Conservation (phyloP, 1,140 invertebrate genomes). For the Tetramorium simillimum region DNA sequence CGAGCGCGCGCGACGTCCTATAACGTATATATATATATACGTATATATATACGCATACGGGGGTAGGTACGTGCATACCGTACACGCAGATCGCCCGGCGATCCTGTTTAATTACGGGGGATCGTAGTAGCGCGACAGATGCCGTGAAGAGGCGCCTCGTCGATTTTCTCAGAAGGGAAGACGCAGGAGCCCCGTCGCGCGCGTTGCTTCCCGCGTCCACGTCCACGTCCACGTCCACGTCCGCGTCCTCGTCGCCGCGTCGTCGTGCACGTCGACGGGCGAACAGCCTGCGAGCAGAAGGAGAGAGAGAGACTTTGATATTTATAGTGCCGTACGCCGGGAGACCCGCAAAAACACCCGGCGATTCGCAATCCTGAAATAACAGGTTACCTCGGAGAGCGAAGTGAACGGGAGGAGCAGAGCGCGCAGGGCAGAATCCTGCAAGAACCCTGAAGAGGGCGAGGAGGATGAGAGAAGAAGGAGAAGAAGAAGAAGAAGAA, state of each 20-base stretch:
- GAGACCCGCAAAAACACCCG: slow-evolving; percentile 77
- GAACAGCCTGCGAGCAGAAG: slow-evolving; percentile 65
- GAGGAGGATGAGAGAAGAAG: slow-evolving; percentile 47
- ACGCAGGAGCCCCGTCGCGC: slow-evolving; percentile 27
- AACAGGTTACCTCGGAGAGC: slow-evolving; percentile 80
- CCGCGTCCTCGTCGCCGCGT: slow-evolving; percentile 13
- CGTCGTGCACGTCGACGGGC: slow-evolving; percentile 39
- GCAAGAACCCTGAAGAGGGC: slow-evolving; percentile 63
- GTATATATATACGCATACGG: background rate
- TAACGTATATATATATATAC: too few relatives aligned
- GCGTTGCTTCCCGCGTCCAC: slow-evolving; percentile 1
- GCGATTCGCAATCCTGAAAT: slow-evolving; percentile 82
- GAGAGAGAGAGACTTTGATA: slow-evolving; percentile 70
- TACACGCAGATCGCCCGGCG: slow-evolving; percentile 59
- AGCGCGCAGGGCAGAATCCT: slow-evolving; percentile 20
- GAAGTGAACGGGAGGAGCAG: slow-evolving; percentile 44
- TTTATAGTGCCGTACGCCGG: slow-evolving; percentile 78
- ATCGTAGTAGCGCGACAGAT: slow-evolving; percentile 76
- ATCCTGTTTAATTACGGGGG: slow-evolving; percentile 77
- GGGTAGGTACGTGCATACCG: background rate
- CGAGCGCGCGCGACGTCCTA: slow-evolving; percentile 32
- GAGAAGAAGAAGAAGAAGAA: slow-evolving; percentile 65
- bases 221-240: background rate
- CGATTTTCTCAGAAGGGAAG: slow-evolving; percentile 72
- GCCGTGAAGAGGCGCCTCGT: slow-evolving; percentile 75